Conservation (phyloP, 2,797 vertebrate species). For the Pipistrellus pygmaeus region DNA sequence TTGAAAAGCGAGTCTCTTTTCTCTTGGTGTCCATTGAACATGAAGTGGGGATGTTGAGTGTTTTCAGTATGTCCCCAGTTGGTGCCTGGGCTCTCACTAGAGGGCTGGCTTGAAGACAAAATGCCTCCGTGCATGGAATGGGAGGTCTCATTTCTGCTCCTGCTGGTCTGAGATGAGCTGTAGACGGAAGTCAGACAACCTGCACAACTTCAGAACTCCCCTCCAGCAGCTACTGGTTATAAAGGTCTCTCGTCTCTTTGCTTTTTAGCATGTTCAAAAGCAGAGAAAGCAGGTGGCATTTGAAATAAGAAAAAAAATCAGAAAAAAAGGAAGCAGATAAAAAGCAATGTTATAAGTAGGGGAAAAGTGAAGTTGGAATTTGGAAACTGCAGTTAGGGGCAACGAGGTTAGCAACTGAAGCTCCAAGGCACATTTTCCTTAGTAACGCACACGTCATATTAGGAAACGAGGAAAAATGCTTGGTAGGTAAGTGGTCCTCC, state of each 20-base stretch:
- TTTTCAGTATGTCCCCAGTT: conserved; percentile 58
- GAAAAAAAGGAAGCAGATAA: conserved; percentile 66
- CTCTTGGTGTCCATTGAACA: conserved; percentile 63
- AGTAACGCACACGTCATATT: not conserved
- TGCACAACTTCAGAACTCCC: conserved; percentile 62
- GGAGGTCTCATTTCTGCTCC: conserved; percentile 68
- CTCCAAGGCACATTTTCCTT: conserved; percentile 52
- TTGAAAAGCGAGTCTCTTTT: conserved; percentile 67
- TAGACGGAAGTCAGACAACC: conserved; percentile 63
- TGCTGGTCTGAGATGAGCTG: conserved; percentile 71
- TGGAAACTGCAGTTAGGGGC: conserved; percentile 29
- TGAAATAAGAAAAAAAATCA: conserved; percentile 60
- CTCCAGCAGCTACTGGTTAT: conserved; percentile 40
- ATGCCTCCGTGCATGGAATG: conserved; percentile 47
- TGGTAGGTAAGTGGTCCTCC: not conserved
- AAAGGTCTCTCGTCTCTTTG: conserved; percentile 70
- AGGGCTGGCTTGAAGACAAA: conserved; percentile 61
- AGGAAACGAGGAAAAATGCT: not conserved
- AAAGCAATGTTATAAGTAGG: conserved; percentile 55
- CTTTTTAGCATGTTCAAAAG: conserved; percentile 73
- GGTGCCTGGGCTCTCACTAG: conserved; percentile 30
- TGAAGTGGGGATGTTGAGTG: conserved; percentile 38
- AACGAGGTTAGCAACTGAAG: conserved; percentile 56
- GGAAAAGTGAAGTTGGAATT: conserved; percentile 49
- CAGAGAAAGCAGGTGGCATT: conserved; percentile 68